A percentile compares a stretch with the other conserved stretches of the same genome.
phyloP scores from a whole-genome alignment of 2,888 invertebrate genomes.

The Morinoia aosen region DNA sequence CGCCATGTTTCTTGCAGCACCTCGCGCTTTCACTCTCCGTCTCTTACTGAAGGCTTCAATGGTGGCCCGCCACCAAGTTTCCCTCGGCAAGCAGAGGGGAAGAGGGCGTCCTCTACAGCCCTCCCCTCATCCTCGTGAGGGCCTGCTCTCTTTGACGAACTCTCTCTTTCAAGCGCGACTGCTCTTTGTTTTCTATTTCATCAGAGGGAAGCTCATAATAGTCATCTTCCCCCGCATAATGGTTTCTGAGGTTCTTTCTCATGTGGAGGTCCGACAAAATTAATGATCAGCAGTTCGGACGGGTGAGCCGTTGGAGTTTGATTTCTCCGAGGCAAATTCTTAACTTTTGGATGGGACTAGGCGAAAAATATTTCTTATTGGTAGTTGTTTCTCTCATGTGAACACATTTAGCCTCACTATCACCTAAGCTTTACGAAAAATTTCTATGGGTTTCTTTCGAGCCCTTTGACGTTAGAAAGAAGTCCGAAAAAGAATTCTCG shows the following conservation, averaged over 20 bases:
- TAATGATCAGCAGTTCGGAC: neutral
- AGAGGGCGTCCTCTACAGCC: conserved; percentile 8
- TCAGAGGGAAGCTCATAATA: neutral
- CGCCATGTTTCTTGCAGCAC: neutral
- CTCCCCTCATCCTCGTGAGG: neutral
- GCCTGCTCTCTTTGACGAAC: conserved; percentile 6
- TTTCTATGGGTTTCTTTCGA: neutral
- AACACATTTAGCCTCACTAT: neutral
- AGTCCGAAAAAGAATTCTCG: neutral
- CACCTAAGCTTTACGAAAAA: neutral
- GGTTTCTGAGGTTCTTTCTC: neutral
- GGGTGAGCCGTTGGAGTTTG: neutral
- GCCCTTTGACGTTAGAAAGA: neutral
- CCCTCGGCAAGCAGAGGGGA: conserved; percentile 19
- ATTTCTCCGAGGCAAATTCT: neutral
- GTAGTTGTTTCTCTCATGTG: neutral
- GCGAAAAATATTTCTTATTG: neutral
- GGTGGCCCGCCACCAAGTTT: neutral
- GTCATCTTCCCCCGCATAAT: neutral
- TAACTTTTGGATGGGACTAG: neutral
- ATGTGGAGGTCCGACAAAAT: neutral
- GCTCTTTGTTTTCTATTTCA: conserved; percentile 31
- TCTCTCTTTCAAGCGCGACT: conserved; percentile 20
- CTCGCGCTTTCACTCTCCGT: neutral
- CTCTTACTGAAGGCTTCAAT: conserved; percentile 39